phyloP scores from a whole-genome alignment of 2,797 vertebrate species.

The Syngnathus acus region DNA sequence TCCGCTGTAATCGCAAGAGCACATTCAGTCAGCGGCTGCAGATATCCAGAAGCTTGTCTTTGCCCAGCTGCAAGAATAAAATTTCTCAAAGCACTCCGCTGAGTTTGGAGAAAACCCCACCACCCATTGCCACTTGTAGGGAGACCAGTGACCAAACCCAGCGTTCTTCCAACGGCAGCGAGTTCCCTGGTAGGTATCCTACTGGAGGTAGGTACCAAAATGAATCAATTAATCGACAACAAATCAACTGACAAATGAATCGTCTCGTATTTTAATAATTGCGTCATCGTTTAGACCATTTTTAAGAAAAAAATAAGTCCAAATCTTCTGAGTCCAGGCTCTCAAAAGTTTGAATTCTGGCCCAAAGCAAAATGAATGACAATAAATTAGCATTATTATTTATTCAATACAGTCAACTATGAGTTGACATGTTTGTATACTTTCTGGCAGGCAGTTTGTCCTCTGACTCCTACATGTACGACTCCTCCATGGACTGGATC shows the following conservation, averaged over 20 bases:
- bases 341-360: too few relatives aligned
- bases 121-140: slow-evolving; percentile 4
- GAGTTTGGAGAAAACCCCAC: slow-evolving; percentile 46
- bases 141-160: slow-evolving; percentile 17
- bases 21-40: slow-evolving; percentile 38
- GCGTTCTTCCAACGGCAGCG: slow-evolving; percentile 18
- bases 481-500: slow-evolving; percentile 86
- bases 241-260: too few relatives aligned
- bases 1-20: slow-evolving; percentile 62
- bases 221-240: too few relatives aligned
- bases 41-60: slow-evolving; percentile 53
- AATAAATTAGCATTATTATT: background rate
- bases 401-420: background rate
- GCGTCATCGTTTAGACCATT: too few relatives aligned
- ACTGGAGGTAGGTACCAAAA: too few relatives aligned
- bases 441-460: slow-evolving; percentile 39
- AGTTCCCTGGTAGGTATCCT: slow-evolving; percentile 39
- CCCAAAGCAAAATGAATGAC: background rate
- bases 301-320: too few relatives aligned
- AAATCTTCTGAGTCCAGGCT: too few relatives aligned
- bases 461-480: slow-evolving; percentile 34
- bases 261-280: too few relatives aligned
- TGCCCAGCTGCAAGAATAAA: slow-evolving; percentile 4
- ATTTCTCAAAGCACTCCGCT: slow-evolving; percentile 17
- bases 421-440: background rate